Base-by-base conservation (phyloP, 2,113 vertebrate species). In the Sprattus sprattus region DNA sequence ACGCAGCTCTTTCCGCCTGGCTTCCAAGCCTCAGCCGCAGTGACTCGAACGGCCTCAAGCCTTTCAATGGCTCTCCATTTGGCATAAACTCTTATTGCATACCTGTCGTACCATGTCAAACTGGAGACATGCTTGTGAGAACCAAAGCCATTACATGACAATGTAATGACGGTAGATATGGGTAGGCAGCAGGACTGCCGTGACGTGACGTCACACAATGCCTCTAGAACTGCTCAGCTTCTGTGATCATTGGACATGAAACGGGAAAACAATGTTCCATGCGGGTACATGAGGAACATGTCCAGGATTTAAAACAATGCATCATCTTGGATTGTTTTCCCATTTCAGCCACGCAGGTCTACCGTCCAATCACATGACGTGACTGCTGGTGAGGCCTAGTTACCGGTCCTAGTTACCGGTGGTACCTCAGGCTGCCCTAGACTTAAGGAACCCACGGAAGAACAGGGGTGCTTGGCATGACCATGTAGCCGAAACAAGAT, bases 1-100 rank as follows among this genome's bases (percentile, higher is more conserved):
- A 64, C 60, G 50, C 47, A 84, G 49, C 49, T 84, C 75, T 22
- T 75, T 16, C 71, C 44, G 71, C 83, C 84, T 88, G 86, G 84
- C 85, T 87, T 88, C 54, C 13, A 11, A 87, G 60, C 47, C 82
- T 82, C 28, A 81, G 84, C 71, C 87, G 85, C 39, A 64, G 60
- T n/a, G 54, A 52, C 44, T 11, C 28, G 45, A 85, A 45, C 45
- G 64, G 8, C 25, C n/a, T 28, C 71, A 78, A 39, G 64, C 71
- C 13, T 5, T 78, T 16, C 71, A 28, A 78, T 32, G 32, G 13
- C 71, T 39, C 28, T 71, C 64, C 28, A 32, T 39, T 78, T 78
- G 64, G 78, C 20, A 64, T 4, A 32, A 60, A 83, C 46, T 57
- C 32, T 3, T 78, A 84, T 46, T 10, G 78, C 81, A 83, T 32